Base-by-base conservation (phyloP, 2,113 vertebrate species). In the Colossoma macropomum region DNA sequence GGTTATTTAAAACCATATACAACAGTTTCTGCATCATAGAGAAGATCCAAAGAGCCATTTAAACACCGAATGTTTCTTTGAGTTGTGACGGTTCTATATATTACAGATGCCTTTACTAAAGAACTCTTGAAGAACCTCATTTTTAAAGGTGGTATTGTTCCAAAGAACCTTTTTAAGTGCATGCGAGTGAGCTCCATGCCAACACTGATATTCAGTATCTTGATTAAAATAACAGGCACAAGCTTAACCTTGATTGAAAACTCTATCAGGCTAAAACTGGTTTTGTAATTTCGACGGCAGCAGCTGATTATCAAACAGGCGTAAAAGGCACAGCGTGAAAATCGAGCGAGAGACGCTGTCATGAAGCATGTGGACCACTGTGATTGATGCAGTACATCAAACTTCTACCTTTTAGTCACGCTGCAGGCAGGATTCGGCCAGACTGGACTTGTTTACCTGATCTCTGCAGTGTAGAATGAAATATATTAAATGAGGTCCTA, bases 321-420 rank as follows among this genome's bases (percentile, higher is more conserved):
- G 54, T 7, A 62, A 62, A 15, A 12, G 15, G 23, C 34, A 72
- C 27, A 81, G 34, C 34, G 32, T 80, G 54, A 60, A 80, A 32
- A 41, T 32, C 1, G 16, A 79, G 32, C 19, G 50, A 60, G 16
- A 54, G 16, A 72, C 66, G 30, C 54, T 17, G 79, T 80, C 69
- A 73, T 34, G n/a, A 80, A n/a, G 70, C 68, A 80, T 80, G 50
- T 41, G 13, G 78, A 34, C 69, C 25, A 60, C 30, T 50, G 23
- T 81, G 78, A 71, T 23, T 41, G 38, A 80, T n/a, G 56, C 23
- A 19, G 60, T 27, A 48, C 23, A 13, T 81, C 69, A 19, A 62
- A 16, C 8, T 15, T 41, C 19, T 8, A 62, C 48, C 11, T 4
- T 23, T 38, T 13, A 25, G 2, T 52, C 28, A 5, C 28, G 32